phyloP scores from a whole-genome alignment of 2,113 vertebrate species.

The Accipiter cooperii region DNA sequence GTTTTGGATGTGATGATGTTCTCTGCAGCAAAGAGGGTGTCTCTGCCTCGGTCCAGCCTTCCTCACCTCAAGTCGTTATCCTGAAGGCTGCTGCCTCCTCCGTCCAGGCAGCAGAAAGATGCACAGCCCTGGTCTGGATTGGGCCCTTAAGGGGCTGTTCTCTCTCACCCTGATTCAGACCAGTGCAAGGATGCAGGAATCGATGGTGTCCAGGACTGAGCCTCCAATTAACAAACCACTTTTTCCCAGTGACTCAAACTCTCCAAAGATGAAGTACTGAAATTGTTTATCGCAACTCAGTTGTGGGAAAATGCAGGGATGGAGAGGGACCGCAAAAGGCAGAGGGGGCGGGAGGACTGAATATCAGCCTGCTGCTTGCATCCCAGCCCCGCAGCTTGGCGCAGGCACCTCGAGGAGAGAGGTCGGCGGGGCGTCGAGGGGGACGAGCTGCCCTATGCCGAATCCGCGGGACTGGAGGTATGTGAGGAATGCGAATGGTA shows the following conservation, averaged over 20 bases:
- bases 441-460: background rate
- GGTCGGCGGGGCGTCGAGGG: background rate
- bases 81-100: background rate
- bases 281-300: background rate
- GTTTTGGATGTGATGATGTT: background rate
- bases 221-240: background rate
- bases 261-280: background rate
- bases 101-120: background rate
- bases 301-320: background rate
- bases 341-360: background rate
- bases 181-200: background rate
- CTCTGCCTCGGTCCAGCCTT: background rate
- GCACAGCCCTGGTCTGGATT: background rate
- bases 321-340: background rate
- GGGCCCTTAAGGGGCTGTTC: background rate
- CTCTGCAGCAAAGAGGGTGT: background rate
- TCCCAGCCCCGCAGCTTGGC: background rate
- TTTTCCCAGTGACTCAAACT: background rate
- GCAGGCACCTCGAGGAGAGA: background rate
- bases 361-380: background rate
- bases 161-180: background rate
- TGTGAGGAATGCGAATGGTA: slow-evolving; percentile 77
- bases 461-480: slow-evolving; percentile 46
- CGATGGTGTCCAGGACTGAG: background rate
- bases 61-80: background rate